Percentiles rank a stretch among this genome's conserved stretches.
Evolutionary conservation across 2,888 invertebrate species (phyloP).

Genomic region (Marronus borbonicus): DNA sequence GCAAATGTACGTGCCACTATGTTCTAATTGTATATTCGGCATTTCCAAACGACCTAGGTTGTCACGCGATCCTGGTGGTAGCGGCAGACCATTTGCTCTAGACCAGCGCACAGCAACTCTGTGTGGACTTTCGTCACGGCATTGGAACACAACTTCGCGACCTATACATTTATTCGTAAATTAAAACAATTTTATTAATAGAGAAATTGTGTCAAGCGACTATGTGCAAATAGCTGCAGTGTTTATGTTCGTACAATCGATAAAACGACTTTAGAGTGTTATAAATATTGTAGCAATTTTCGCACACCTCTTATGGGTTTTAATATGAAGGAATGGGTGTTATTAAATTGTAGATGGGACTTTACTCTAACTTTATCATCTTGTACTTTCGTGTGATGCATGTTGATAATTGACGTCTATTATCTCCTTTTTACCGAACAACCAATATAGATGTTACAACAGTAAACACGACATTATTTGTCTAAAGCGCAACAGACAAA

Average conservation of each 20-base stretch:
- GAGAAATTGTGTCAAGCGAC: not conserved
- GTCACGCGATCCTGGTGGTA: conserved; percentile 86
- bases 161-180: conserved; percentile 72
- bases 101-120: conserved; percentile 85
- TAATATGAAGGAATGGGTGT: conserved; percentile 26
- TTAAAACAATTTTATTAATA: conserved; percentile 1
- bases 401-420: too few species aligned
- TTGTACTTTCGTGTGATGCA: not conserved
- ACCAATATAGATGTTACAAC: too few species aligned
- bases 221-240: conserved; percentile 33
- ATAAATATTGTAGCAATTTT: conserved; percentile 1
- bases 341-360: conserved; percentile 13
- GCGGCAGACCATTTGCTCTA: conserved; percentile 79
- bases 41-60: conserved; percentile 88
- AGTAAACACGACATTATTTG: too few species aligned
- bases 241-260: conserved; percentile 40
- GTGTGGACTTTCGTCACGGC: conserved; percentile 89
- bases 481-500: too few species aligned
- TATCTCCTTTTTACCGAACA: too few species aligned
- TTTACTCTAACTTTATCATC: conserved; percentile 21
- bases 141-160: conserved; percentile 93
- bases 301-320: conserved; percentile 5
- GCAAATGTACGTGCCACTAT: conserved; percentile 89
- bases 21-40: conserved; percentile 82
- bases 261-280: not conserved